A percentile compares a stretch with the other conserved stretches of the same genome.
These are phyloP conservation scores for Lacanobia oleracea DNA, from an alignment of 2,888 invertebrate species.

Conservation along the genomic window DNA sequence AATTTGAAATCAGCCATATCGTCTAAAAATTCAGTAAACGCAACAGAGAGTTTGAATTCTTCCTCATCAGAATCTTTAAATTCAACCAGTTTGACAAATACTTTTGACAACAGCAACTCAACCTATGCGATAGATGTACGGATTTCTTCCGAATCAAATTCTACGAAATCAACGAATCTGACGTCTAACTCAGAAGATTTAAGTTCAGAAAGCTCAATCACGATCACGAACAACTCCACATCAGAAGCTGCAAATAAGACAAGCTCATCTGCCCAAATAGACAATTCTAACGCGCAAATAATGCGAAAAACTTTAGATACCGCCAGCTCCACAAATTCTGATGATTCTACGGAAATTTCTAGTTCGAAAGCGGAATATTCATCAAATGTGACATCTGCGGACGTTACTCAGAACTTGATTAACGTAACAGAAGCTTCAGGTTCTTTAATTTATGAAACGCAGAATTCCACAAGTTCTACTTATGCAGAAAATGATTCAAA, in stretches of 20 bases:
- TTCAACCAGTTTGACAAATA: slow-evolving; percentile 6
- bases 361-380: slow-evolving; percentile 24
- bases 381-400: slow-evolving; percentile 26
- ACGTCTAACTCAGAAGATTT: slow-evolving; percentile 3
- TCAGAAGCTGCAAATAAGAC: slow-evolving; percentile 41
- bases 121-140: slow-evolving; percentile 15
- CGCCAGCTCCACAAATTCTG: slow-evolving; percentile 28
- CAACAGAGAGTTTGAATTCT: slow-evolving; percentile 17
- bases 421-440: slow-evolving; percentile 24
- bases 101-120: slow-evolving; percentile 16
- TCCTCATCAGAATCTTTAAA: slow-evolving; percentile 13
- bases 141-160: slow-evolving; percentile 22
- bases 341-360: slow-evolving; percentile 26
- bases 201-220: slow-evolving; percentile 1
- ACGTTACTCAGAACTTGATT: neutral
- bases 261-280: slow-evolving; percentile 12
- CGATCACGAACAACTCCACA: neutral
- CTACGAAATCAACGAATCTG: slow-evolving; percentile 15
- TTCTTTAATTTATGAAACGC: slow-evolving; percentile 18
- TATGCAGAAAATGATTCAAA: slow-evolving; percentile 24
- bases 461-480: neutral
- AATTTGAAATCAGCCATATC: slow-evolving; percentile 10
- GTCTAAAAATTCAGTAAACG: slow-evolving; percentile 21
- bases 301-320: slow-evolving; percentile 4
- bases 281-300: neutral